phyloP scores from a whole-genome alignment of 2,113 vertebrate species.

The Ranitomeya variabilis region DNA sequence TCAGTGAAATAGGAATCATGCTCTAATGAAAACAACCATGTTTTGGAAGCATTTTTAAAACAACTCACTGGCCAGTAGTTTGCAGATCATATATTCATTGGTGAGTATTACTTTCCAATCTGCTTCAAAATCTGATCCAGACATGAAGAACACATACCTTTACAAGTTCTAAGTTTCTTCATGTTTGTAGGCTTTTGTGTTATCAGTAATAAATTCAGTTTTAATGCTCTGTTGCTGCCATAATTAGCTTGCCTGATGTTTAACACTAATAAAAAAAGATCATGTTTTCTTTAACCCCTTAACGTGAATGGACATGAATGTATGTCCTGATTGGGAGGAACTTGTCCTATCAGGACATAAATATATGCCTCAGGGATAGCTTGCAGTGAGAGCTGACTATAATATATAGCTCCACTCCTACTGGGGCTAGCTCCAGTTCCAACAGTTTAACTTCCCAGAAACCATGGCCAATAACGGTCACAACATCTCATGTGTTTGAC shows the following conservation, averaged over 20 bases:
- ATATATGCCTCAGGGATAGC: too few species aligned
- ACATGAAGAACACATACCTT: background rate
- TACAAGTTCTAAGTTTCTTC: background rate
- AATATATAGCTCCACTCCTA: too few species aligned
- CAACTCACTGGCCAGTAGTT: constrained; percentile 16
- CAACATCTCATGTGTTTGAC: too few species aligned
- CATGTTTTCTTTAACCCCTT: too few species aligned
- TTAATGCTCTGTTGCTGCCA: background rate
- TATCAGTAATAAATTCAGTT: background rate
- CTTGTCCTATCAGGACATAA: too few species aligned
- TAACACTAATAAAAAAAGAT: background rate
- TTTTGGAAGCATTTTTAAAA: constrained; percentile 14
- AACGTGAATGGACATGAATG: too few species aligned
- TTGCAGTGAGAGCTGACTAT: too few species aligned
- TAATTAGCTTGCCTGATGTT: background rate
- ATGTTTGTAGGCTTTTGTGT: background rate
- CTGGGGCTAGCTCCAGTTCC: too few species aligned
- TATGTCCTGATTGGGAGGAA: too few species aligned
- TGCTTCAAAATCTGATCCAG: background rate
- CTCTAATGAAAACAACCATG: constrained; percentile 5
- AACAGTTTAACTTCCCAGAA: too few species aligned
- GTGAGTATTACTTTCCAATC: background rate
- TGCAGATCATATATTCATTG: constrained; percentile 25
- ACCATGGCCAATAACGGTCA: too few species aligned
- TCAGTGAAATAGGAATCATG: constrained; percentile 17